Evolutionary conservation across 1,140 invertebrate species (phyloP).

Genomic region (Portunus trituberculatus): DNA sequence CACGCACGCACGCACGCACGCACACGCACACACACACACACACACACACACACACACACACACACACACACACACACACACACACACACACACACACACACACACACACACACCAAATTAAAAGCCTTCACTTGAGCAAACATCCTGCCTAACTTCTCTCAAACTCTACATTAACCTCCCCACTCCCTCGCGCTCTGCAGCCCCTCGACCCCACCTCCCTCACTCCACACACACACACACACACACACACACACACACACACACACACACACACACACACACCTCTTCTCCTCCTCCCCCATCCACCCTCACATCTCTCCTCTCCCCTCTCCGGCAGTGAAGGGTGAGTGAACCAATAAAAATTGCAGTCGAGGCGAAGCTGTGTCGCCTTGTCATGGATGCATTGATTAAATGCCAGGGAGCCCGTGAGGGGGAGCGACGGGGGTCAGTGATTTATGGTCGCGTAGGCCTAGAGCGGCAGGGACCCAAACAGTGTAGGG

Average conservation of each 20-base stretch:
- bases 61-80: no score
- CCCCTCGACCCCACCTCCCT: background rate
- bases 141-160: background rate
- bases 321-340: conserved; percentile 27
- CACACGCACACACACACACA: no score
- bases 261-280: background rate
- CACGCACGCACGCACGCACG: no score
- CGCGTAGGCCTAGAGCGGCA: conserved; percentile 54
- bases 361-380: conserved; percentile 49
- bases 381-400: conserved; percentile 64
- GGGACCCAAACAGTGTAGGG: conserved; percentile 55
- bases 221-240: background rate
- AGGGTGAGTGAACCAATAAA: conserved; percentile 53
- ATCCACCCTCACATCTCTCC: background rate
- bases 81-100: no score
- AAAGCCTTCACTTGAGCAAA: background rate
- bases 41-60: no score
- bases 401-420: conserved; percentile 64
- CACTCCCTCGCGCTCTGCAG: background rate
- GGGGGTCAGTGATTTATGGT: conserved; percentile 63
- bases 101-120: background rate
- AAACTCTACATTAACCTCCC: background rate
- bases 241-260: background rate
- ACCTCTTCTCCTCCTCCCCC: conserved; percentile 23
- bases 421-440: conserved; percentile 14